phyloP scores from a whole-genome alignment of 2,888 invertebrate genomes.

The Meteorus colon region DNA sequence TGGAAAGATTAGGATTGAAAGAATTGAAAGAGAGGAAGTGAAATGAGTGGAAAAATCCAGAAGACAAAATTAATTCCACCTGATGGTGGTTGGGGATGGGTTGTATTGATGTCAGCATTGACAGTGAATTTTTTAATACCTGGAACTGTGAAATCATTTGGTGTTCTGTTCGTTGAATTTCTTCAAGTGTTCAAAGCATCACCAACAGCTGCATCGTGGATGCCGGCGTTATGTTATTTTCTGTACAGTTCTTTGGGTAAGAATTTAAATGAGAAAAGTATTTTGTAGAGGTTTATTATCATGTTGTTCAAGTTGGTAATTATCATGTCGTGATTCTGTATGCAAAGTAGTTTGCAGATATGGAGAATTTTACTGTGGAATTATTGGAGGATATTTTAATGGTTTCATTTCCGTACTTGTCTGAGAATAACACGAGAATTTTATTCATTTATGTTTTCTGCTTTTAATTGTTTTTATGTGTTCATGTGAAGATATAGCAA shows the following conservation, averaged over 20 bases:
- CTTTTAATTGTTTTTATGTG: slow-evolving; percentile 17
- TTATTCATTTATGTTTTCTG: neutral
- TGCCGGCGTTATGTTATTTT: slow-evolving; percentile 90
- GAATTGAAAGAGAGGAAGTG: neutral
- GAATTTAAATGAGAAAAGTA: slow-evolving; percentile 50
- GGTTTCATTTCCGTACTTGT: no score
- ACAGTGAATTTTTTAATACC: slow-evolving; percentile 89
- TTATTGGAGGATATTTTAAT: no score
- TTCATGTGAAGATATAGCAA: no score
- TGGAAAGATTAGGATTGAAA: neutral
- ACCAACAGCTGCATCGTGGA: slow-evolving; percentile 85
- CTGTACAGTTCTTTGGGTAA: slow-evolving; percentile 90
- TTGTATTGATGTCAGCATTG: slow-evolving; percentile 76
- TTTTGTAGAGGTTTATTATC: no score
- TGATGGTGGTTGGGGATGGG: slow-evolving; percentile 75
- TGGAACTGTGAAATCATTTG: slow-evolving; percentile 91
- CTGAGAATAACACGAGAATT: no score
- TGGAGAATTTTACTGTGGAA: no score
- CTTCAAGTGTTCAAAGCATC: slow-evolving; percentile 85
- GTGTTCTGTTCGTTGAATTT: slow-evolving; percentile 89
- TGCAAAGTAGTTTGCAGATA: no score
- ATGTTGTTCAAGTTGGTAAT: no score
- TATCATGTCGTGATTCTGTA: no score
- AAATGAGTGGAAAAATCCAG: slow-evolving; percentile 54
- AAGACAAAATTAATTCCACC: slow-evolving; percentile 71